Evolutionary conservation across 2,888 invertebrate genomes (phyloP), one percentile per base, ranked within the genome.

Genomic region (Baccha elongata): DNA sequence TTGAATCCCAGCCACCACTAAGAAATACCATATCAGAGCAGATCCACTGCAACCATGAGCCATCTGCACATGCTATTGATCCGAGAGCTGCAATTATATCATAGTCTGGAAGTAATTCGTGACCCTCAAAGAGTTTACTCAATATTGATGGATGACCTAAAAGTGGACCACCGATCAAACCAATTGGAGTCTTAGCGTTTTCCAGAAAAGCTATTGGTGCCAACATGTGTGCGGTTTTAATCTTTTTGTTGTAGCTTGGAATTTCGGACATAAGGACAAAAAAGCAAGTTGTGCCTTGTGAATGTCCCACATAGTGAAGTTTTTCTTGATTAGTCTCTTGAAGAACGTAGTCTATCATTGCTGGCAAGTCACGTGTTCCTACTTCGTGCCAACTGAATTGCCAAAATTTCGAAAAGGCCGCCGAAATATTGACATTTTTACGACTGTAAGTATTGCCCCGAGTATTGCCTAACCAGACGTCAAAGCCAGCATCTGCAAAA

Each of bases 121-220:
- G 23, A 0, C 5, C 3, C 10, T 4, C 23, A 13, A 10, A 10
- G 2, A 40, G 2, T 2, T 58, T 15, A 37, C 37, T 58, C 0
- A 26, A 0, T 1, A 58, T 2, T 0, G 88, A 89, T 0, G 87
- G 87, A 1, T 76, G 64, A 1, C 87, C 88, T 0, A 88, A 17
- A 0, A 84, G 88, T 0, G 88, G 88, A 1, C 92, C 88, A 0
- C 93, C 84, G 0, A 87, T 37, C 5, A 86, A 86, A 1, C 92
- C 86, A 0, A 92, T 80, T 0, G 89, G 91, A 81, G 90, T 92
- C 0, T 87, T 89, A 72, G 92, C 91, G 74, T 94, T 90, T 3
- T 91, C 91, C 92, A 94, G 92, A 85, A 92, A 94, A 0, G 93
- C 93, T 0, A 95, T 93, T 0, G 95, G 95, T 0, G 94, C 94